Conservation (phyloP, 2,888 invertebrate species). For the Drosophila testacea region DNA sequence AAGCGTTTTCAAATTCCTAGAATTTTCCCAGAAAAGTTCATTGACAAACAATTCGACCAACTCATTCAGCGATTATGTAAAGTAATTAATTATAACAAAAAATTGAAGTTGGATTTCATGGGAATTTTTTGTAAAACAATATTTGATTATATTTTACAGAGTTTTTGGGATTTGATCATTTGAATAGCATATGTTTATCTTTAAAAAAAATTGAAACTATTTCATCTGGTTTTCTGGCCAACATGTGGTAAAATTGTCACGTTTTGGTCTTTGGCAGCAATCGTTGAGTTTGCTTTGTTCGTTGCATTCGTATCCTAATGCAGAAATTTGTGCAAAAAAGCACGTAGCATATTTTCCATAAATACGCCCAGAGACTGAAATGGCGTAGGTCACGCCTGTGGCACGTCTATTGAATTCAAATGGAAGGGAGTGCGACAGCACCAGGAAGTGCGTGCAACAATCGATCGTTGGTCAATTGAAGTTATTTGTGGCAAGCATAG, state of each 20-base stretch:
- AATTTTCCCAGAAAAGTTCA: constrained; percentile 67
- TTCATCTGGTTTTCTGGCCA: constrained; percentile 22
- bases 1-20: constrained; percentile 44
- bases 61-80: constrained; percentile 1
- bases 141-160: neutral
- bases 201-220: constrained; percentile 15
- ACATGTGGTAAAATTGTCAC: constrained; percentile 43
- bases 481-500: constrained; percentile 56
- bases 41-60: constrained; percentile 58
- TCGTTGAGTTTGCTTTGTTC: constrained; percentile 22
- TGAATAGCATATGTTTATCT: neutral
- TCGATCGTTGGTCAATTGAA: constrained; percentile 65
- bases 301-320: constrained; percentile 58
- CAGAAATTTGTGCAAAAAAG: constrained; percentile 55
- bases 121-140: constrained; percentile 4
- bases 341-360: constrained; percentile 69
- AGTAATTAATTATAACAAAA: constrained; percentile 1
- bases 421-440: constrained; percentile 43
- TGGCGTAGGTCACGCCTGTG: constrained; percentile 47
- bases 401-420: constrained; percentile 72
- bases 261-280: constrained; percentile 32
- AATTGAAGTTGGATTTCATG: constrained; percentile 29
- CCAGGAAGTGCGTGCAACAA: constrained; percentile 76
- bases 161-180: neutral
- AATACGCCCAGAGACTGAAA: constrained; percentile 41